phyloP scores from a whole-genome alignment of 2,113 vertebrate species.

The Menura novaehollandiae region DNA sequence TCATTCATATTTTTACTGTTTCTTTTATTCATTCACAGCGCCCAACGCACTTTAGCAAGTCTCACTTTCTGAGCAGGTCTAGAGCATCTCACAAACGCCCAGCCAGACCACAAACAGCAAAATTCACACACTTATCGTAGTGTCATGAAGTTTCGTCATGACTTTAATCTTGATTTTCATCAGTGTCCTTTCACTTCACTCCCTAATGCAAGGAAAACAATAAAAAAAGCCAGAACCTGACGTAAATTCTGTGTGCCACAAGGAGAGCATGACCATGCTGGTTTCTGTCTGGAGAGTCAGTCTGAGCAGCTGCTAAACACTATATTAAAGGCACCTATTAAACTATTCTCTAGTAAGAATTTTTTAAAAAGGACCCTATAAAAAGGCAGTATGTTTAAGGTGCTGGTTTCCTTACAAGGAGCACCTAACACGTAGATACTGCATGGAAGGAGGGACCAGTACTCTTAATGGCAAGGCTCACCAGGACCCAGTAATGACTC shows the following conservation, averaged over 20 bases:
- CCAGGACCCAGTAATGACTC: neutral
- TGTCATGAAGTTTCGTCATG: neutral
- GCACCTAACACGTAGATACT: neutral
- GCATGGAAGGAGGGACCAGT: neutral
- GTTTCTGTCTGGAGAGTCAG: neutral
- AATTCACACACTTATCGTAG: accelerated
- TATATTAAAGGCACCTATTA: neutral
- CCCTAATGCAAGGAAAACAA: neutral
- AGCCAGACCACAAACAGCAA: too few relatives aligned
- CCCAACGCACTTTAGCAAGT: accelerated
- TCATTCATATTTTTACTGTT: neutral
- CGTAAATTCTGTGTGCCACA: accelerated
- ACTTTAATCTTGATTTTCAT: neutral
- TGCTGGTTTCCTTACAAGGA: neutral
- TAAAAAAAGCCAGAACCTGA: neutral
- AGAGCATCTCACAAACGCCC: neutral
- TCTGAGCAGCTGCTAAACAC: neutral
- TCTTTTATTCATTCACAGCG: neutral
- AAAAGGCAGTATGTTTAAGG: neutral
- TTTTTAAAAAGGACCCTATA: accelerated
- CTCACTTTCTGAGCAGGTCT: neutral
- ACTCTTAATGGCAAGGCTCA: neutral
- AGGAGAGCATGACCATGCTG: neutral
- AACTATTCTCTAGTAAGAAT: neutral
- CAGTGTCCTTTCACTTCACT: neutral